Percentiles rank a stretch among this genome's conserved stretches.
Evolutionary conservation across 2,797 vertebrate species (phyloP).

Genomic region (Serranus cabrilla): DNA sequence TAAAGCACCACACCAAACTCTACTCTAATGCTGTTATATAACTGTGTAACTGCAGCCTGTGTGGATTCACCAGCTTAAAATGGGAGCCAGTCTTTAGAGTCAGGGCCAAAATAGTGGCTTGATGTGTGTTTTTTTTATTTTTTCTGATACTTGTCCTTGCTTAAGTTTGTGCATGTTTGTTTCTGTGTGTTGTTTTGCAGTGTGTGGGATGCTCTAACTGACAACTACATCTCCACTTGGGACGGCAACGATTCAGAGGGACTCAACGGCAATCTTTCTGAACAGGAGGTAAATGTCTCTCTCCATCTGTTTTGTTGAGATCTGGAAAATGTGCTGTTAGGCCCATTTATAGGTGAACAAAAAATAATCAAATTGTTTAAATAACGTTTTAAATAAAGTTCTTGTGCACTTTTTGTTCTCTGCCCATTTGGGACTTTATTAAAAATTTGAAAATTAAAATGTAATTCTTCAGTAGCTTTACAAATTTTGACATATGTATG

Average conservation of each 20-base stretch:
- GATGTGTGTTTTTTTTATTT: background rate
- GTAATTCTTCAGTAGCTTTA: too few relatives aligned
- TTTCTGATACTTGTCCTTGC: background rate
- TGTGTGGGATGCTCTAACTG: slow-evolving; percentile 95
- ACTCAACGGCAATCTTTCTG: slow-evolving; percentile 91
- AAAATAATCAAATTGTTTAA: background rate
- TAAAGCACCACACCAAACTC: slow-evolving; percentile 29
- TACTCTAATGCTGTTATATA: slow-evolving; percentile 48
- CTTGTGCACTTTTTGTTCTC: too few relatives aligned
- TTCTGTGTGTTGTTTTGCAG: slow-evolving; percentile 78
- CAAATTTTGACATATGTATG: too few relatives aligned
- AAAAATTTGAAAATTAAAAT: too few relatives aligned
- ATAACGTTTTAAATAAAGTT: too few relatives aligned
- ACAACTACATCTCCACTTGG: slow-evolving; percentile 95
- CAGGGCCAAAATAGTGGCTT: background rate
- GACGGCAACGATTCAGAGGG: slow-evolving; percentile 88
- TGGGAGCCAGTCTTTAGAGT: slow-evolving; percentile 2
- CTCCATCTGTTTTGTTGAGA: background rate
- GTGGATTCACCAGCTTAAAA: slow-evolving; percentile 28
- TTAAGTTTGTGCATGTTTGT: slow-evolving; percentile 31
- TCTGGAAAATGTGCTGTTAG: background rate
- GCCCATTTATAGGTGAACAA: background rate
- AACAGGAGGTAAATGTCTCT: slow-evolving; percentile 88
- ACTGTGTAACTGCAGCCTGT: slow-evolving; percentile 19
- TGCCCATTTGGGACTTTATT: too few relatives aligned